Evolutionary conservation across 2,888 invertebrate genomes (phyloP), one percentile per base, ranked within the genome.

Genomic region (Cryptops parisi): DNA sequence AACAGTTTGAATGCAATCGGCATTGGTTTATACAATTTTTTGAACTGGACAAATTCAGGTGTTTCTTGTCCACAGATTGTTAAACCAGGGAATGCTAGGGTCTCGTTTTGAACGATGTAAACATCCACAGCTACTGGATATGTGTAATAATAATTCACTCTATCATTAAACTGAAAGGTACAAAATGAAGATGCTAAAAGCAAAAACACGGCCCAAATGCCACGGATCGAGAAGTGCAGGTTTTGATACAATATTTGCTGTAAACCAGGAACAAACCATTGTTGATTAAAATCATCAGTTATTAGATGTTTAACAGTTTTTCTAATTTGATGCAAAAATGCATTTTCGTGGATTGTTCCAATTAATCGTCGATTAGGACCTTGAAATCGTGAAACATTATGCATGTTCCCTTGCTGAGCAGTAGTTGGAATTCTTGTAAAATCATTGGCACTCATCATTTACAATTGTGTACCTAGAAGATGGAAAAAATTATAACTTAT

Each of bases 51-150:
- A 15, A 47, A 26, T 17, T 47, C 33, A 27, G 1, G 47, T 2
- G 33, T 27, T n/a, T 47, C 47, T 47, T 33, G 47, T 1, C 22
- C 25, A 19, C 47, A 47, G 15, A 47, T 17, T 19, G 47, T 47
- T n/a, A 47, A 25, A 17, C 26, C 25, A 47, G 47, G 47, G 21
- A 47, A 47, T 25, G 22, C 15, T 15, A 17, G 2, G 2, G 27
- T 12, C 6, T 33, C 33, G 15, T 33, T 33, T 27, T 47, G n/a
- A 47, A 47, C 21, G 33, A 33, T n/a, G 19, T 19, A 21, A 27
- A 47, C 47, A 27, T 47, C 47, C 17, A 47, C 47, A 5, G 47
- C 47, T n/a, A 47, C 21, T 5, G 47, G 47, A 17, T 15, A 25
- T 19, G 47, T 27, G 17, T 27, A 12, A 27, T 26, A 47, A 21